These are phyloP conservation scores for Metallyticus violacea DNA, from an alignment of 2,888 invertebrate species.

Conservation along the genomic window DNA sequence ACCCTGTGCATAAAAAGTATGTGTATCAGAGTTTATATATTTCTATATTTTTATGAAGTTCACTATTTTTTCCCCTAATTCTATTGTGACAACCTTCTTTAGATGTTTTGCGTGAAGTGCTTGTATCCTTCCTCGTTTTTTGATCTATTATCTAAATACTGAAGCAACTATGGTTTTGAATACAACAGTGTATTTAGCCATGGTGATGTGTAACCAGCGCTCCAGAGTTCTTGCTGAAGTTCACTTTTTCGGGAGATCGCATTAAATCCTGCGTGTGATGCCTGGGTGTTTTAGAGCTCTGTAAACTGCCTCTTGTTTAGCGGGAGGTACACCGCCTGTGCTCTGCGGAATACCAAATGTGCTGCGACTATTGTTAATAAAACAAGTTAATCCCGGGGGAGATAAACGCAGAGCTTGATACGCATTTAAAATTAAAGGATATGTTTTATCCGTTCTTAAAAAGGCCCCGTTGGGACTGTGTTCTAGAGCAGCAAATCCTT, in stretches of 20 bases:
- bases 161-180: no score
- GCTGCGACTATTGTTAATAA: not conserved
- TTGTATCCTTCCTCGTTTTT: no score
- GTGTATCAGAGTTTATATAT: no score
- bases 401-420: not conserved
- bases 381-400: not conserved
- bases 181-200: no score
- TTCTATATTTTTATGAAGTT: no score
- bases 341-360: not conserved
- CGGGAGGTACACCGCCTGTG: not conserved
- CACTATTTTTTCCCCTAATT: no score
- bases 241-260: not conserved
- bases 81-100: no score
- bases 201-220: not conserved
- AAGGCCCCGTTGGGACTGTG: not conserved
- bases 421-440: not conserved
- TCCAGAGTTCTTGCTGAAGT: not conserved
- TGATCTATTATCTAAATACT: no score
- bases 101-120: no score
- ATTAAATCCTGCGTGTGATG: not conserved
- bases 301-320: not conserved
- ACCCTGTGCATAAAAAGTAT: no score
- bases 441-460: not conserved
- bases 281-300: not conserved
- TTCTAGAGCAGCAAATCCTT: not conserved